These are phyloP conservation scores for Orycteropus afer DNA, from an alignment of 2,113 vertebrate species.

Conservation along the genomic window DNA sequence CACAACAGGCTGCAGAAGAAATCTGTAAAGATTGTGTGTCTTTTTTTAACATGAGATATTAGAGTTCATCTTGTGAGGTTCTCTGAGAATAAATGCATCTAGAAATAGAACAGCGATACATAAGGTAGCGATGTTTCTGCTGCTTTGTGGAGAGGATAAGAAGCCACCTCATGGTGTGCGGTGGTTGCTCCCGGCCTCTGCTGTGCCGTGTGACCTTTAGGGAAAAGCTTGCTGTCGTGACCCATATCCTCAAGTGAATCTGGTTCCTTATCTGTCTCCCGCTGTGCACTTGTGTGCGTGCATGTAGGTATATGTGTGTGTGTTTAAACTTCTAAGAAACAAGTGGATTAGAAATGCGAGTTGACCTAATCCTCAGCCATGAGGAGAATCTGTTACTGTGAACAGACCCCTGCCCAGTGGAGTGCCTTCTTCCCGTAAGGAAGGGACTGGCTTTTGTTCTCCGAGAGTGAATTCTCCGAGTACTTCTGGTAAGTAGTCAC, in stretches of 20 bases:
- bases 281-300: fast-evolving
- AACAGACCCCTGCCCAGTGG: background rate
- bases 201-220: background rate
- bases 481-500: background rate
- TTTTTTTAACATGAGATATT: too few relatives aligned
- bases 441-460: background rate
- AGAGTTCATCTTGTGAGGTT: background rate
- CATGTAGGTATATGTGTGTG: fast-evolving
- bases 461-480: background rate
- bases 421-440: background rate
- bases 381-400: background rate
- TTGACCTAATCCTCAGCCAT: background rate
- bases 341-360: background rate
- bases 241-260: background rate
- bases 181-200: background rate
- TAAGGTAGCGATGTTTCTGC: background rate
- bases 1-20: background rate
- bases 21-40: background rate
- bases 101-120: background rate
- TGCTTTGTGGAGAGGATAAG: background rate
- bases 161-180: background rate
- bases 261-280: background rate
- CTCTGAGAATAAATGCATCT: background rate
- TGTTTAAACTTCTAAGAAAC: background rate
- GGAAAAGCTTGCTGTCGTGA: background rate